Base-by-base conservation (phyloP, 2,888 invertebrate genomes). In the Ochropleura leucogaster region DNA sequence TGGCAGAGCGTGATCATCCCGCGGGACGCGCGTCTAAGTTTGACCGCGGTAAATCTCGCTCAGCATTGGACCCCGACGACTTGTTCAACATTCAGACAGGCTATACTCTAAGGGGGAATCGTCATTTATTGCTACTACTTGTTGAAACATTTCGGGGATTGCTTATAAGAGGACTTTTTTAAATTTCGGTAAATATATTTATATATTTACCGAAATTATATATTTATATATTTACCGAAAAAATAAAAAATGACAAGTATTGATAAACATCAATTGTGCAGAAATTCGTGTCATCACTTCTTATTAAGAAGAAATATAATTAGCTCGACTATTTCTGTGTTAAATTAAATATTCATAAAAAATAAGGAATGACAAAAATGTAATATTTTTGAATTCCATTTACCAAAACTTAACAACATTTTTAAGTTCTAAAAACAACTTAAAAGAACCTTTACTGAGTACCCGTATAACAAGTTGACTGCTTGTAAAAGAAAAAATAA, bases 11-110 rank as follows among this genome's bases (percentile, higher is more conserved):
- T 78, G 77, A 83, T 83, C 68, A 70, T 84, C 93, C 89, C 92
- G 0, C 7, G 90, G 90, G 94, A 89, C 82, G 72, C 79, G 74
- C 89, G 92, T 93, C 93, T 92, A 92, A 94, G 90, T 94, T 94
- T 91, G 93, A 92, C 92, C 92, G 92, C 92, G 89, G 92, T 94
- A 94, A 93, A 93, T 94, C 93, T 92, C 84, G 62, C 72, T 76
- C 83, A 85, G 79, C 89, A 90, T 89, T 90, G 91, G 90, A 85
- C 93, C 92, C 93, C 73, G 76, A 90, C 89, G 93, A 89, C 92
- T 92, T 92, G 92, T 93, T 91, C 85, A 81, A 89, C 90, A 89
- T 88, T 88, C 88, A 83, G 88, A 90, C 90, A 89, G 85, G 87
- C 85, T 75, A 83, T 84, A 81, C 92, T 86, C 90, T 57, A 14